Base-by-base conservation (phyloP, 2,888 invertebrate genomes). In the Cremastobaeus sp. region DNA sequence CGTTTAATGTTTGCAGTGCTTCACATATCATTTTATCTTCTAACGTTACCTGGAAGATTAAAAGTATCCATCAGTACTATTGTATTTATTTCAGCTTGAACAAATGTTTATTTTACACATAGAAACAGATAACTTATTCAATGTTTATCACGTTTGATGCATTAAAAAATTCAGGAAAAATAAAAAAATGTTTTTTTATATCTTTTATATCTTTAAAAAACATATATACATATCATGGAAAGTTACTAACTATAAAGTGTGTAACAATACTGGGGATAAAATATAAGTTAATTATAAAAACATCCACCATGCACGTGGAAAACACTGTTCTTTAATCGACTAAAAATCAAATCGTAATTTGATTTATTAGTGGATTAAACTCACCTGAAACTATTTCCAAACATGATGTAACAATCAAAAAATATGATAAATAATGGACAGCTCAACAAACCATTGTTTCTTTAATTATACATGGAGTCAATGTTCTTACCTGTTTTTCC, bases 11-110 rank as follows among this genome's bases (percentile, higher is more conserved):
- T 89, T 96, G 96, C 68, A 97, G 89, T 1, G 96, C 96, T 73
- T 96, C 96, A 88, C 96, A 96, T 78, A 97, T 96, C 95, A 96
- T 96, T 89, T 96, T 96, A 86, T 97, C 96, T 88, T 97, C 97
- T 79, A 97, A 90, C 0, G 96, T 96, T 64, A 97, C 96, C 96
- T 97, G 88, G 14, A 84, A 87, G 28, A 32, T 18, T 25, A 68
- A 76, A 45, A 14, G 11, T n/a, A n/a, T n/a, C n/a, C n/a, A n/a
- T 37, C 9, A 6, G 30, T 30, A 30, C 9, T 2, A 30, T 30
- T 30, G n/a, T n/a, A n/a, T n/a, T n/a, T n/a, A n/a, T n/a, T n/a
- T n/a, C n/a, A n/a, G n/a, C n/a, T 5, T 8, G 25, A 25, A 25
- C 8, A 8, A 25, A 25, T 25, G 25, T 5, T 25, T 25, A 25